phyloP scores from a whole-genome alignment of 1,140 invertebrate species.

The Triops longicaudatus region DNA sequence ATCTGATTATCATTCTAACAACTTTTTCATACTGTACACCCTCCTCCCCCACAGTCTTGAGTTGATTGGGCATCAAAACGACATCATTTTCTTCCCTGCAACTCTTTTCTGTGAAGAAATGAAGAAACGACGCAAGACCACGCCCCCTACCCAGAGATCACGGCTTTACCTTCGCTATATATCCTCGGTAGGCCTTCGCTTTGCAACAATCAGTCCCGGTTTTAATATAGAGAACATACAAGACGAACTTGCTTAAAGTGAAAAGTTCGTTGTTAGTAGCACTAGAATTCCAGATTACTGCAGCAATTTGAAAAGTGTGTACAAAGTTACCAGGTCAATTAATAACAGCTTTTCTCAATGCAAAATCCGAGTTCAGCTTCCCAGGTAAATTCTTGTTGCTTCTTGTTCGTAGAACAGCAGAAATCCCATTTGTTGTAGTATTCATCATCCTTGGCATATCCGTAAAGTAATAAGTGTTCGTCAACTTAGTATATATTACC shows the following conservation, averaged over 20 bases:
- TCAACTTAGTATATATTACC: no score
- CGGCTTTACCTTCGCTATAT: neutral
- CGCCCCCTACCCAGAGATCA: neutral
- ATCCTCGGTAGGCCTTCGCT: neutral
- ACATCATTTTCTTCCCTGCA: neutral
- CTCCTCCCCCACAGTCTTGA: neutral
- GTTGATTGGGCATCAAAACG: neutral
- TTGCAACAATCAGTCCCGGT: neutral
- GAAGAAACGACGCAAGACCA: slow-evolving; percentile 11
- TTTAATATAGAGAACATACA: neutral
- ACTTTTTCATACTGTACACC: neutral
- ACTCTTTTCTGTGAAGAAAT: neutral
- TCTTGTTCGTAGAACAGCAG: no score
- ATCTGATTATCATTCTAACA: neutral
- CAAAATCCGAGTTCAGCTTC: no score
- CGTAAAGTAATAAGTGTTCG: no score
- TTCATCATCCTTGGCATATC: no score
- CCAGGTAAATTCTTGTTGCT: no score
- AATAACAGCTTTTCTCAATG: no score
- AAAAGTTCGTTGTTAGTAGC: neutral
- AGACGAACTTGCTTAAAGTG: neutral
- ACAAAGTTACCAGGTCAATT: no score
- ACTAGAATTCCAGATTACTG: no score
- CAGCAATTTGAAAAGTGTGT: no score
- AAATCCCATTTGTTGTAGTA: no score